These are phyloP conservation scores for Limnothrissa miodon DNA, from an alignment of 2,113 vertebrate species.

Conservation along the genomic window DNA sequence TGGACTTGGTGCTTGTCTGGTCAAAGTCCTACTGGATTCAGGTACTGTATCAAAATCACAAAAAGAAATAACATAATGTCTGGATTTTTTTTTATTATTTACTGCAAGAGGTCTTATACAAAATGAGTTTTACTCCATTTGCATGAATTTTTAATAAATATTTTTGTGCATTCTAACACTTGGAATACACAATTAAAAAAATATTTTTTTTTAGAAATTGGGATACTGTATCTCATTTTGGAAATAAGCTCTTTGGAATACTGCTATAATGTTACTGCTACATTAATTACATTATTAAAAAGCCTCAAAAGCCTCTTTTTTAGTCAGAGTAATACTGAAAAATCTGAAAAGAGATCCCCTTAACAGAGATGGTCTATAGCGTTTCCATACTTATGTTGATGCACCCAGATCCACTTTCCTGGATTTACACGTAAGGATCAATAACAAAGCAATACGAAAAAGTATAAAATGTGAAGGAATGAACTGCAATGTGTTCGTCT, in stretches of 20 bases:
- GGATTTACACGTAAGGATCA: not conserved
- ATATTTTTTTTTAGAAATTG: too few species aligned
- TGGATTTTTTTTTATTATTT: not conserved
- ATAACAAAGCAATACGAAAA: not conserved
- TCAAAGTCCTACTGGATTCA: not conserved
- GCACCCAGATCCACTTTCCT: not conserved
- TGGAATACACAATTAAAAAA: too few species aligned
- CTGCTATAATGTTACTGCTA: not conserved
- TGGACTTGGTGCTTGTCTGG: not conserved
- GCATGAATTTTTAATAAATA: too few species aligned
- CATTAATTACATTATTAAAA: not conserved
- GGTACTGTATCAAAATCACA: not conserved
- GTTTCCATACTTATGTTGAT: not conserved
- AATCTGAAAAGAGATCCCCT: not conserved
- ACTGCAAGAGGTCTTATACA: too few species aligned
- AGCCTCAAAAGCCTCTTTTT: not conserved
- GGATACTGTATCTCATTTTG: too few species aligned
- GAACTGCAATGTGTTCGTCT: not conserved
- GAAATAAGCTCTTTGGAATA: too few species aligned
- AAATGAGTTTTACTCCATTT: too few species aligned
- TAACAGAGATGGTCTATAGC: not conserved
- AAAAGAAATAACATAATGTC: not conserved
- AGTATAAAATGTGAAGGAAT: not conserved
- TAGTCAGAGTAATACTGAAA: not conserved
- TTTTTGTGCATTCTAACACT: too few species aligned